Conservation (phyloP, 2,113 vertebrate species). For the Peromyscus polionotus region DNA sequence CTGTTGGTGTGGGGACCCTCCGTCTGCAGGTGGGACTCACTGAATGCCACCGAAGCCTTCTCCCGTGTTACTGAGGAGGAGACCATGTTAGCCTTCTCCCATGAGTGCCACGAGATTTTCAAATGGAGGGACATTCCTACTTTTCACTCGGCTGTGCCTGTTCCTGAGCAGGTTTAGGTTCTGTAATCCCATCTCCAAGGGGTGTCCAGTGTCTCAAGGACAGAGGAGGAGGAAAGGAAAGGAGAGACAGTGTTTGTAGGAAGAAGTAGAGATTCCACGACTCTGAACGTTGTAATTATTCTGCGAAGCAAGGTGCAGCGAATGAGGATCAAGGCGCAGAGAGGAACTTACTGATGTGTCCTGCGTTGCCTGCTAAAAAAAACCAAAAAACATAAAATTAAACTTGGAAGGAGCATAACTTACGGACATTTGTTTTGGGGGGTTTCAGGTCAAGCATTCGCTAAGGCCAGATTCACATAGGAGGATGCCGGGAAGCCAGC, state of each 20-base stretch:
- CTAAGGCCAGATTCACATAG: neutral
- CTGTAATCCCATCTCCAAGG: neutral
- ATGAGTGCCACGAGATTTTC: neutral
- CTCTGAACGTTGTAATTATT: neutral
- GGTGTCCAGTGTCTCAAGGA: neutral
- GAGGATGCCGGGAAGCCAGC: neutral
- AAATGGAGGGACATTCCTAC: neutral
- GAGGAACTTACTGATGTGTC: conserved; percentile 68
- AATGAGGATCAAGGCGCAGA: neutral
- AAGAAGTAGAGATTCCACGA: neutral
- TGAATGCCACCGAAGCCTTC: too few relatives aligned
- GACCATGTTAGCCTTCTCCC: neutral
- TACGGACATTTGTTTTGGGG: neutral
- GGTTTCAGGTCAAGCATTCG: neutral
- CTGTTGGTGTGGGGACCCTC: neutral
- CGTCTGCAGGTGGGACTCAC: neutral
- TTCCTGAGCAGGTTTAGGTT: conserved; percentile 23
- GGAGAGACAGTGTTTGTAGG: neutral
- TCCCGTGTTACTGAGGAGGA: neutral
- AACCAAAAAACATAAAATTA: conserved; percentile 31
- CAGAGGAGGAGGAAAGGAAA: neutral
- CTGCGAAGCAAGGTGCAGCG: neutral
- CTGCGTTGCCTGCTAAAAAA: conserved; percentile 51
- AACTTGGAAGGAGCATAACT: neutral
- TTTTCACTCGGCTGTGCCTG: neutral